Conservation (phyloP, 2,797 vertebrate species). For the Pseudochromis fuscus region DNA sequence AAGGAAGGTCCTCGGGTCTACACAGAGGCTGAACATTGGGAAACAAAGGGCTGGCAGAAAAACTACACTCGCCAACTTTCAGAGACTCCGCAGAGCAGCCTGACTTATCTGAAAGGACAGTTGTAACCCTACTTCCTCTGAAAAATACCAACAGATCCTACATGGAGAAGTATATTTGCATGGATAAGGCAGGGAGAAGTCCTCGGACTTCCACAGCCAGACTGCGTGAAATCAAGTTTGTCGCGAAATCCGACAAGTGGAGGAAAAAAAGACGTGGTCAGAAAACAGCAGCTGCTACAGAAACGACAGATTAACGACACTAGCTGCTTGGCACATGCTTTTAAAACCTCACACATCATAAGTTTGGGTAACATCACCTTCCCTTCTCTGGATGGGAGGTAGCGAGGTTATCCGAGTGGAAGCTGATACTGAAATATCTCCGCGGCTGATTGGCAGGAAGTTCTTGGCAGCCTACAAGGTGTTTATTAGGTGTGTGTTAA, state of each 20-base stretch:
- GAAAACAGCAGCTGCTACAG: conserved; percentile 35
- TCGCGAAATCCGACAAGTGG: conserved; percentile 24
- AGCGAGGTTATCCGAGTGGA: no score
- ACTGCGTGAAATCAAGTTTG: conserved; percentile 27
- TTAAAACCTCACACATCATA: conserved; percentile 8
- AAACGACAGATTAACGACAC: conserved; percentile 37
- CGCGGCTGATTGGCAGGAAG: conserved; percentile 5
- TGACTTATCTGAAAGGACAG: conserved; percentile 43
- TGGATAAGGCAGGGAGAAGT: conserved; percentile 3
- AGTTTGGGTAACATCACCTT: not conserved
- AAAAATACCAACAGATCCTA: not conserved
- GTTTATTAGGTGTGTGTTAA: conserved; percentile 4
- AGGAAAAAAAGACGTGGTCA: not conserved
- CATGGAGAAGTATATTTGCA: not conserved
- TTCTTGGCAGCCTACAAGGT: not conserved
- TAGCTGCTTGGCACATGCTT: not conserved
- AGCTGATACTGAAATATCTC: not conserved
- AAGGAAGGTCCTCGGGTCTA: not conserved
- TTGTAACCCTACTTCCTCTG: conserved; percentile 33
- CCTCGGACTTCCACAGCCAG: not conserved
- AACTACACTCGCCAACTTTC: conserved; percentile 1
- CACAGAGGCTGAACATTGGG: not conserved
- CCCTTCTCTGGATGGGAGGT: conserved; percentile 24
- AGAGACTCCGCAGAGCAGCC: not conserved
- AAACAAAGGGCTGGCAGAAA: not conserved